A percentile compares a stretch with the other conserved stretches of the same genome.
Conservation (phyloP, 2,888 invertebrate genomes). For the Rhopalosiphum nymphaeae region DNA sequence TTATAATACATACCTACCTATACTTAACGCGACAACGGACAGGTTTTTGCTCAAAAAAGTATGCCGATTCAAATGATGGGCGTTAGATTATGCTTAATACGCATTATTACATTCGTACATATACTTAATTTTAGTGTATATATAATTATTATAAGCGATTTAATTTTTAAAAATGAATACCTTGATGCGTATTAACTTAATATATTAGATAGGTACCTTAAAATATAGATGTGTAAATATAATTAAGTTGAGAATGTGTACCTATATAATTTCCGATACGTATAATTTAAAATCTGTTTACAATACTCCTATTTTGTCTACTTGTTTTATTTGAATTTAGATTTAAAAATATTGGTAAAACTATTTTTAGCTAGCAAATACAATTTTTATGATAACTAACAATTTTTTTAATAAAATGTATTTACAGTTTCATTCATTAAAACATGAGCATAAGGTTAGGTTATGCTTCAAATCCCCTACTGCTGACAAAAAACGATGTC, state of each 20-base stretch:
- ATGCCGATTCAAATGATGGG: background rate
- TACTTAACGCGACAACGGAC: background rate
- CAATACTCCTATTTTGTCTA: background rate
- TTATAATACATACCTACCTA: background rate
- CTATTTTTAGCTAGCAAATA: background rate
- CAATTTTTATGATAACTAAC: background rate
- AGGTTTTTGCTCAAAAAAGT: background rate
- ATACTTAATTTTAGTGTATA: background rate
- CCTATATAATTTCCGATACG: background rate
- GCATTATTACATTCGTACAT: background rate
- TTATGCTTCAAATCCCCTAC: background rate
- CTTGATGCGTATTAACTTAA: background rate
- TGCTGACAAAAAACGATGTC: background rate
- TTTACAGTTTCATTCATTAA: background rate
- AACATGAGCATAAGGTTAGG: background rate
- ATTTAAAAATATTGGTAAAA: background rate
- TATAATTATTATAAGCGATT: background rate
- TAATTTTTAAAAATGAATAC: background rate
- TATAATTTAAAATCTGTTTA: background rate
- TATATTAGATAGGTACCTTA: background rate
- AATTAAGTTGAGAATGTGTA: background rate
- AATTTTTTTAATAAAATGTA: background rate
- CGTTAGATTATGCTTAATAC: background rate
- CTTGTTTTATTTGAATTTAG: background rate
- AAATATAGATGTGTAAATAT: background rate